Evolutionary conservation across 1,140 invertebrate genomes (phyloP).

Genomic region (Bombus picipes): DNA sequence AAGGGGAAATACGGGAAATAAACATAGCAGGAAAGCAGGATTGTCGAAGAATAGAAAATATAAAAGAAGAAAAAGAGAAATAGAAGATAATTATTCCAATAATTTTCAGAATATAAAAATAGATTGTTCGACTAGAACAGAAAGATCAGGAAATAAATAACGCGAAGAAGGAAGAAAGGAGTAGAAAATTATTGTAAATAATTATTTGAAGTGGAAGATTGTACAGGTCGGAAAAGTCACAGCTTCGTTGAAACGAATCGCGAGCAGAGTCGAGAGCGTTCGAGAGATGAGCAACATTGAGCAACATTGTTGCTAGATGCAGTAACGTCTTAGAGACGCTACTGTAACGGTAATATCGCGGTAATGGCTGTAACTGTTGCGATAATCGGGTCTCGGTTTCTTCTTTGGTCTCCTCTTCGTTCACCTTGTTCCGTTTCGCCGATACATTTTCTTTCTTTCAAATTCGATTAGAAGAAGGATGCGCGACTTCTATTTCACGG

Average conservation of each 20-base stretch:
- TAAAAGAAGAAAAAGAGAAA: too few species aligned
- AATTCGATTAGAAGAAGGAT: neutral
- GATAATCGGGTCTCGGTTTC: constrained; percentile 44
- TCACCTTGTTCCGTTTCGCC: neutral
- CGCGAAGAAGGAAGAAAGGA: too few species aligned
- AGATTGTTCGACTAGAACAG: too few species aligned
- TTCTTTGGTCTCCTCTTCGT: constrained; percentile 5
- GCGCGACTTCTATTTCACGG: neutral
- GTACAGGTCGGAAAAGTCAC: neutral
- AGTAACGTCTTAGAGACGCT: constrained; percentile 55
- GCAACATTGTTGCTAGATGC: constrained; percentile 48
- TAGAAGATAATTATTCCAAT: too few species aligned
- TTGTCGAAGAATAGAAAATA: too few species aligned
- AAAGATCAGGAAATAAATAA: too few species aligned
- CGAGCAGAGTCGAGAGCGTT: constrained; percentile 1
- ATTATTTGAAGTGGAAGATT: neutral
- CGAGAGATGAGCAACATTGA: constrained; percentile 57
- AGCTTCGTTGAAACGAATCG: neutral
- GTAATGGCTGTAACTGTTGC: constrained; percentile 51
- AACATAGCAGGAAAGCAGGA: too few species aligned
- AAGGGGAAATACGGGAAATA: too few species aligned
- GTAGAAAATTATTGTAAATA: neutral
- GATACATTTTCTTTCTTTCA: too few species aligned
- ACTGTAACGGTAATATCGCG: constrained; percentile 59
- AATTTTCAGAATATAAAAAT: too few species aligned